Base-by-base conservation (phyloP, 2,888 invertebrate genomes). In the Galerucella nymphaeae region DNA sequence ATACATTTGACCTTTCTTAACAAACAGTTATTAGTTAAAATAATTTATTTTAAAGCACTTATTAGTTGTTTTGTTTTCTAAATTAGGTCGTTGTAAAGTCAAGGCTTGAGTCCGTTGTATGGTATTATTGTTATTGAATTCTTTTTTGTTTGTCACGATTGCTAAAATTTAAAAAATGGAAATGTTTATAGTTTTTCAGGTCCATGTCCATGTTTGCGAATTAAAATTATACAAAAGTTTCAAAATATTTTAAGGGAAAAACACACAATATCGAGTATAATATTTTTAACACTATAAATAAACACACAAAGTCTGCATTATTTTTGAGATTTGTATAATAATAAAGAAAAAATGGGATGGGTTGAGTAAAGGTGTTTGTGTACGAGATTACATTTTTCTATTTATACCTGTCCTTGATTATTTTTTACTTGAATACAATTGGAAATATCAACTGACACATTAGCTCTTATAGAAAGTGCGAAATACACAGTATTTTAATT, bases 51-150 rank as follows among this genome's bases (percentile, higher is more conserved):
- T 9, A 18, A 53, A 53, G 10, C 18, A 53, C 16, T 53, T 16
- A 9, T 18, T 18, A 10, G 50, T 16, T 50, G 6, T 50, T 18
- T 53, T 53, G 16, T 18, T 53, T 18, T n/a, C 16, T 11, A 53
- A 53, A 53, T 53, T 53, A 16, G 53, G 53, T 53, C 53, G 18
- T 18, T 53, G 2, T 53, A 16, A 50, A 50, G 53, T 53, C 53
- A 53, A 53, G 53, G 53, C 9, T 53, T n/a, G 9, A 10, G 50
- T 8, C 3, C 10, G 10, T 18, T 18, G 18, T 8, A 18, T 53
- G 18, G 18, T 53, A 53, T 16, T 18, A 18, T 16, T 53, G 9
- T 53, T 53, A 18, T 53, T 53, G 18, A 53, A n/a, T 48, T 48
- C n/a, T 48, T 48, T 53, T 53, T 16, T 10, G 3, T 53, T 53